Evolutionary conservation across 2,888 invertebrate genomes (phyloP).

Genomic region (Dinocampus coccinellae): DNA sequence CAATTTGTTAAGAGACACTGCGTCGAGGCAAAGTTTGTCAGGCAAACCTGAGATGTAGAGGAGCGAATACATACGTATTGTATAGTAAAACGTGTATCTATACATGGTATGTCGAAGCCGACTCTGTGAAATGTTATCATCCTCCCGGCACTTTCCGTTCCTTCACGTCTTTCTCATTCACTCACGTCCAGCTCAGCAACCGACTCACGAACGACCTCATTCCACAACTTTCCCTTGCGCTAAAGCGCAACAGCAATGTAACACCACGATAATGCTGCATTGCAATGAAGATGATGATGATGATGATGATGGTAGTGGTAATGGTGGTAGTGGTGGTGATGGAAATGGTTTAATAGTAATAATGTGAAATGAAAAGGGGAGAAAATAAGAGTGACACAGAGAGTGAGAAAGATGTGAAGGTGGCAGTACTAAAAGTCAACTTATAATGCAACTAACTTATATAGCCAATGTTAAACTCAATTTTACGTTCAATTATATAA

Average conservation of each 20-base stretch:
- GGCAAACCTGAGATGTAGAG: background rate
- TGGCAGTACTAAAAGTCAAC: no score
- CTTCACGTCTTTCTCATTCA: slow-evolving; percentile 41
- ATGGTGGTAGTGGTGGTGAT: background rate
- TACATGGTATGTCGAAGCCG: slow-evolving; percentile 34
- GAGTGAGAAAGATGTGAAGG: slow-evolving; percentile 7
- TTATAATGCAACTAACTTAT: no score
- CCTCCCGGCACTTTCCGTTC: slow-evolving; percentile 42
- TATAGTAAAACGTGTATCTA: no score
- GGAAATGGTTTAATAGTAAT: background rate
- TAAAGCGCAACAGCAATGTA: slow-evolving; percentile 7
- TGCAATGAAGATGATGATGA: background rate
- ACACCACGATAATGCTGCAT: background rate
- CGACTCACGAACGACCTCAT: slow-evolving; percentile 46
- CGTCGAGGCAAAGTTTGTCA: slow-evolving; percentile 42
- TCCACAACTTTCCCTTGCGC: slow-evolving; percentile 40
- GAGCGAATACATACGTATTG: slow-evolving; percentile 12
- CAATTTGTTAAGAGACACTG: slow-evolving; percentile 46
- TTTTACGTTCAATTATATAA: slow-evolving; percentile 51
- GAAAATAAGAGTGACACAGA: slow-evolving; percentile 8
- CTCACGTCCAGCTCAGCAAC: slow-evolving; percentile 44
- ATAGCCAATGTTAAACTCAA: slow-evolving; percentile 44
- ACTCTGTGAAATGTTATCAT: slow-evolving; percentile 46
- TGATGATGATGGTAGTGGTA: background rate
- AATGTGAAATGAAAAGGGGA: no score